A percentile compares a stretch with the other conserved stretches of the same genome.
These are phyloP conservation scores for Netelia melanura DNA, from an alignment of 2,888 invertebrate species.

Conservation along the genomic window DNA sequence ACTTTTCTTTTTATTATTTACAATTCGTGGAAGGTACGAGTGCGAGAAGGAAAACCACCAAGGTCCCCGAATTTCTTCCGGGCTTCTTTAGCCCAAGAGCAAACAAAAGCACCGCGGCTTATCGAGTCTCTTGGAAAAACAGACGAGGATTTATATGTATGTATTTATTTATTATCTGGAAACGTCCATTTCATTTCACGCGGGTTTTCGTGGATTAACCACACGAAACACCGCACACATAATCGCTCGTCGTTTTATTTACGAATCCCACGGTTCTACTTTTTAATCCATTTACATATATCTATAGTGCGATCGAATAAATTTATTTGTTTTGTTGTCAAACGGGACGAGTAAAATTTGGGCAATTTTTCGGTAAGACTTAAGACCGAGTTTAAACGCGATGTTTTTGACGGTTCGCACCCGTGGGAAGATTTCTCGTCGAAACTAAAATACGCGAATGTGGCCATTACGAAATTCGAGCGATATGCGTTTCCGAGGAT, in stretches of 20 bases:
- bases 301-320: not conserved
- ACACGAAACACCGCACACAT: not conserved
- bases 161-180: slow-evolving; percentile 18
- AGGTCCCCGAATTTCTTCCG: slow-evolving; percentile 14
- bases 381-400: too few relatives aligned
- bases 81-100: slow-evolving; percentile 39
- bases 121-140: slow-evolving; percentile 3
- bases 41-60: slow-evolving; percentile 20
- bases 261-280: slow-evolving; percentile 62
- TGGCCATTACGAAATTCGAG: not conserved
- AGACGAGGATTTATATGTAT: slow-evolving; percentile 22
- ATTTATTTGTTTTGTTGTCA: too few relatives aligned
- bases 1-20: slow-evolving; percentile 38
- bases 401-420: not conserved
- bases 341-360: too few relatives aligned
- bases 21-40: not conserved
- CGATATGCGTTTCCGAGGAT: slow-evolving; percentile 23
- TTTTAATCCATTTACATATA: too few relatives aligned
- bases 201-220: slow-evolving; percentile 22
- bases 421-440: slow-evolving; percentile 39
- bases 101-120: slow-evolving; percentile 30
- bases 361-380: too few relatives aligned
- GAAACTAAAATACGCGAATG: not conserved
- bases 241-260: slow-evolving; percentile 55
- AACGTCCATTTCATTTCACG: not conserved